These are phyloP conservation scores for Styela clava DNA, from an alignment of 23 tunicate genomes.

Conservation along the genomic window DNA sequence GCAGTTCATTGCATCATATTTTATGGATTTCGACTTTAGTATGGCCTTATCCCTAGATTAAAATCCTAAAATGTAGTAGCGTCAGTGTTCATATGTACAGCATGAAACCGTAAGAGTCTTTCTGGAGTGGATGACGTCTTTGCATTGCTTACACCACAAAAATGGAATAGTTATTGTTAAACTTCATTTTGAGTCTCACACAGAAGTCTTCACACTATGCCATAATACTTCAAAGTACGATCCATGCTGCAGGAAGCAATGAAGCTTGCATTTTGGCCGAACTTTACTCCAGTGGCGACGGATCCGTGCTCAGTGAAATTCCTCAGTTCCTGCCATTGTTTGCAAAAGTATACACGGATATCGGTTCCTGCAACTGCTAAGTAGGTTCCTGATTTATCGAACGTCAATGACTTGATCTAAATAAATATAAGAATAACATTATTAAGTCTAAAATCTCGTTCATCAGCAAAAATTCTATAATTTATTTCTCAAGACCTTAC, in stretches of 20 bases:
- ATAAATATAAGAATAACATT: background rate
- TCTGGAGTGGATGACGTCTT: too few species aligned
- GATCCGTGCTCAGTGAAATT: constrained; percentile 62
- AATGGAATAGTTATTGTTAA: too few species aligned
- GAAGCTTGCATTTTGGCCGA: constrained; percentile 76
- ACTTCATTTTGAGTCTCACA: too few species aligned
- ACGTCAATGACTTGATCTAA: constrained; percentile 68
- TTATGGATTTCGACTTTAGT: too few species aligned
- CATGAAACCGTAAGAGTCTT: too few species aligned
- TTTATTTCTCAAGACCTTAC: background rate
- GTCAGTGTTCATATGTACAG: too few species aligned
- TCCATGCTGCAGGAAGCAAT: constrained; percentile 81
- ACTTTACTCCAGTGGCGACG: constrained; percentile 65
- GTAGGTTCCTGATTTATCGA: constrained; percentile 93
- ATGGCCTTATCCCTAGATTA: too few species aligned
- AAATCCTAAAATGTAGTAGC: too few species aligned
- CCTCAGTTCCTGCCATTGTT: constrained; percentile 89
- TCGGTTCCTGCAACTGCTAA: constrained; percentile 95
- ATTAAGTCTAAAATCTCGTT: too few species aligned
- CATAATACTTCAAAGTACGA: constrained; percentile 66
- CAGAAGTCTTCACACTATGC: constrained; percentile 50
- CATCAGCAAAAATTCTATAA: too few species aligned
- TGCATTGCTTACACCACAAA: too few species aligned
- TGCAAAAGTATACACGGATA: constrained; percentile 76
- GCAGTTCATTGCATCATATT: too few species aligned